Conservation (phyloP, 1,140 invertebrate species). For the Drosophila orena region DNA sequence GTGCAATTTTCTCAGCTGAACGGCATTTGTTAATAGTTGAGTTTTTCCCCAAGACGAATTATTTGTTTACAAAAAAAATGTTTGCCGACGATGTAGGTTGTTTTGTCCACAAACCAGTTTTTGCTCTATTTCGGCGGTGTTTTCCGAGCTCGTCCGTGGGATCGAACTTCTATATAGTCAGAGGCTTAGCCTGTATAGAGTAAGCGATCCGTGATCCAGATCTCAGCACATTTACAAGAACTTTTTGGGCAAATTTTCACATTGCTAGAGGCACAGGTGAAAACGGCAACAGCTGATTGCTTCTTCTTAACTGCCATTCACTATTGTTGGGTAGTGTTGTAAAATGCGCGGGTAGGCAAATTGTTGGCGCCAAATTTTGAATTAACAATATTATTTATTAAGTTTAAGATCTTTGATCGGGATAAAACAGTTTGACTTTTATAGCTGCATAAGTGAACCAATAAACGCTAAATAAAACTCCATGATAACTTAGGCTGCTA, state of each 20-base stretch:
- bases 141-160: neutral
- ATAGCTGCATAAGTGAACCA: neutral
- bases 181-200: neutral
- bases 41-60: constrained; percentile 20
- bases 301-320: constrained; percentile 9
- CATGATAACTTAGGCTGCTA: constrained; percentile 64
- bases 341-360: neutral
- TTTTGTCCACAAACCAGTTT: neutral
- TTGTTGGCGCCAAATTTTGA: neutral
- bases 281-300: constrained; percentile 38
- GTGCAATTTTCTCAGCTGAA: constrained; percentile 37
- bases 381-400: no score
- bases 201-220: neutral
- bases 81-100: constrained; percentile 15
- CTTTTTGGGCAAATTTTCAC: constrained; percentile 17
- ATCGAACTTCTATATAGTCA: neutral
- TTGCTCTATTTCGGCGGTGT: neutral
- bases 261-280: constrained; percentile 36
- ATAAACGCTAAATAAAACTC: constrained; percentile 5
- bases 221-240: constrained; percentile 3
- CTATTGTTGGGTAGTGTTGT: neutral
- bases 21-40: constrained; percentile 56
- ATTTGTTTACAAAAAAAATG: constrained; percentile 67
- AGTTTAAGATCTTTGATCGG: no score
- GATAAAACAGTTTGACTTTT: no score